These are phyloP conservation scores for Otocyon megalotis DNA, from an alignment of 2,113 vertebrate species.

Conservation along the genomic window DNA sequence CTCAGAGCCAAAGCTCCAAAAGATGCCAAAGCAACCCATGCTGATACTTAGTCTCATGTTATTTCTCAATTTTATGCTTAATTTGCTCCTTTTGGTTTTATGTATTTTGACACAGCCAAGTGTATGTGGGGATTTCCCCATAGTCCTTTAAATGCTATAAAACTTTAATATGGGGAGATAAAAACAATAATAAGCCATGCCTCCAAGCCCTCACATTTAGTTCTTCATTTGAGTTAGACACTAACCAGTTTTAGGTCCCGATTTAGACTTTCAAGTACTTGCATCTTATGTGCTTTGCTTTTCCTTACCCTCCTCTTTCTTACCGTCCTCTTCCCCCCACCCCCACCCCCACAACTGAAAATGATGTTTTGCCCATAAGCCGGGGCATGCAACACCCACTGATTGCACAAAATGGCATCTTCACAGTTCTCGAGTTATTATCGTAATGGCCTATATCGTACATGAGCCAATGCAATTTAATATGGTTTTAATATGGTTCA, in stretches of 20 bases:
- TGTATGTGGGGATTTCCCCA: slow-evolving; percentile 74
- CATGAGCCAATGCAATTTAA: slow-evolving; percentile 50
- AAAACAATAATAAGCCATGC: slow-evolving; percentile 77
- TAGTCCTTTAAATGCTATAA: slow-evolving; percentile 79
- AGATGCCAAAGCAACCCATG: slow-evolving; percentile 43
- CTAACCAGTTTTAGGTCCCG: slow-evolving; percentile 24
- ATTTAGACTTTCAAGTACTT: slow-evolving; percentile 31
- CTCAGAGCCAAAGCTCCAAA: slow-evolving; percentile 45
- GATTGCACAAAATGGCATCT: slow-evolving; percentile 4
- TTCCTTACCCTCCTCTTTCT: not conserved
- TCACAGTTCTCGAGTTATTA: slow-evolving; percentile 38
- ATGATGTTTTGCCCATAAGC: slow-evolving; percentile 42
- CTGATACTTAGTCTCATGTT: slow-evolving; percentile 57
- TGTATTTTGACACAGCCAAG: slow-evolving; percentile 78
- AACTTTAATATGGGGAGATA: slow-evolving; percentile 80
- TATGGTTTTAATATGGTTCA: slow-evolving; percentile 53
- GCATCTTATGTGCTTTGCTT: not conserved
- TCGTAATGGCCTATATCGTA: not conserved
- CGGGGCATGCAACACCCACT: not conserved
- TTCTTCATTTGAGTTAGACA: slow-evolving; percentile 56
- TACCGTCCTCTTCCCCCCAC: not conserved
- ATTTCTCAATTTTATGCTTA: slow-evolving; percentile 80
- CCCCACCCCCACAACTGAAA: not conserved
- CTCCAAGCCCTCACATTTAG: slow-evolving; percentile 68
- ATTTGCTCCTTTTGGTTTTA: slow-evolving; percentile 82